Evolutionary conservation across 2,888 invertebrate species (phyloP), one percentile per base, ranked within the genome.

Genomic region (Cryptophagus acutangulus): DNA sequence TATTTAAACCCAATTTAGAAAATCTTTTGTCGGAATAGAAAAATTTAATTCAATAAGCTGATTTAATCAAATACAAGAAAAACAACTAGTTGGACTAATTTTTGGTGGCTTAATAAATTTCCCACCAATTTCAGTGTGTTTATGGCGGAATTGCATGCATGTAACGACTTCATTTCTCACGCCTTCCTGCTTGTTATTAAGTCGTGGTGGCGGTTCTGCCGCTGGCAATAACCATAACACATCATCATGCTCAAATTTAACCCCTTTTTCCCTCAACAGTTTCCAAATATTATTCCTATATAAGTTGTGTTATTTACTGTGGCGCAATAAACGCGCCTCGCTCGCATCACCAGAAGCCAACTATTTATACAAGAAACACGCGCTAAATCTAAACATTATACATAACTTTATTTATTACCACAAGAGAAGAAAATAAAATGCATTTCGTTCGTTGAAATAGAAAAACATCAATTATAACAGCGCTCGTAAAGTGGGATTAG

Each of bases 241-340:
- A 31, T 3, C 40, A 39, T 31, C 13, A 26, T 26, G 20, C 20
- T 9, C 9, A 8, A 20, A 20, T 20, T 8, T 13, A 26, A n/a
- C 26, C 16, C 4, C n/a, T 13, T 28, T 9, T 43, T 43, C 40
- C 48, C 39, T 38, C 35, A 38, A 18, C 36, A 24, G 17, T 24
- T 17, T 25, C 24, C 16, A n/a, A 34, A n/a, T 39, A 36, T 46
- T 49, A 46, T 46, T 49, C 28, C 43, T 48, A 41, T 24, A 26
- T 37, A 46, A 43, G 45, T 47, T 44, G 41, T 54, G 58, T 55
- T 59, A 58, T 58, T 57, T 58, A 57, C 48, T 57, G 59, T 55
- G 58, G 60, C 55, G 59, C 61, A 60, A 61, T 61, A 60, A 60
- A 61, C 59, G 60, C 55, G 59, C 59, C 61, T 58, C 47, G 58